Evolutionary conservation across 2,888 invertebrate species (phyloP), one percentile per base, ranked within the genome.

Genomic region (Drosophila kambysellisi): DNA sequence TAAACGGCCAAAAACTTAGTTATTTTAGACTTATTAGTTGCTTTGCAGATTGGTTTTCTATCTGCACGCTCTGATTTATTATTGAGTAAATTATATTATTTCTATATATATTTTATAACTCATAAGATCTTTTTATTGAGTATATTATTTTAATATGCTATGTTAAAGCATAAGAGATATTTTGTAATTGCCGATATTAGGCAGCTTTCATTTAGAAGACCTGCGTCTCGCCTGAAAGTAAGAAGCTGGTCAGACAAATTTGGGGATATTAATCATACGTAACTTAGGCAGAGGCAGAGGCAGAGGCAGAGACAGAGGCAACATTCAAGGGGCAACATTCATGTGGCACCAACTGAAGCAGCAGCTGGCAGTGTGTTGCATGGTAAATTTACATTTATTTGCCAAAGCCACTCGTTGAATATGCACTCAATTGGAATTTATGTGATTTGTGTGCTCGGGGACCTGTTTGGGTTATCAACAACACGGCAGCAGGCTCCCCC

Each of bases 351-450:
- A 51, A 30, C 29, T 29, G 17, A 30, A 30, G 60, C 63, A 46
- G 43, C 29, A 41, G 43, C 35, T n/a, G 48, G 51, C 41, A 17
- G 20, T 46, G 52, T 33, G 39, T 56, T 70, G 67, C 87, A 85
- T 78, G 76, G 85, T 77, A 84, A 88, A 88, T 88, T 84, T 84
- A 81, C 84, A 88, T 86, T 82, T 83, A 81, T 83, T 83, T 82
- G 73, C 58, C 77, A 70, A 64, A 70, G 76, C 69, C 66, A 69
- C 79, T 83, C 77, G 70, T 81, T 74, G 85, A 79, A 81, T 87
- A 88, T 89, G 88, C 88, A 88, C 82, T 88, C 88, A 89, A 88
- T 89, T 88, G 88, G 88, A 88, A 88, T 88, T 88, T 89, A 88
- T 88, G 83, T 88, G 88, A 88, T 88, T 88, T 89, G 88, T 88